Conservation (phyloP, 2,888 invertebrate species). For the Drosophila mulleri region DNA sequence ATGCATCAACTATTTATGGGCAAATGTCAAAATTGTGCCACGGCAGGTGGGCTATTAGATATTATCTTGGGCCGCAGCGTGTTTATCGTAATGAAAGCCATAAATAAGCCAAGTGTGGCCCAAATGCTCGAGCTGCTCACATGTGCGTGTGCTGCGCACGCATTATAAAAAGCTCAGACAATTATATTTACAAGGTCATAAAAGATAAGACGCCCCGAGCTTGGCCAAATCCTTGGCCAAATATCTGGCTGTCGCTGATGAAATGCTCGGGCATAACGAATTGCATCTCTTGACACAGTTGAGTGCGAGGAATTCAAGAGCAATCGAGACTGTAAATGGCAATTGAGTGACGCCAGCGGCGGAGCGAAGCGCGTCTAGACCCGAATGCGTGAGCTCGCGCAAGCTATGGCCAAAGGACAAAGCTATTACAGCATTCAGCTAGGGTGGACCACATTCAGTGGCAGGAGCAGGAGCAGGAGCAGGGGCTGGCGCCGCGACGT, state of each 20-base stretch:
- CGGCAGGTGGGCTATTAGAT: not conserved
- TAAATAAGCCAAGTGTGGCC: conserved; percentile 15
- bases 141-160: not conserved
- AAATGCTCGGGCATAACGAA: conserved; percentile 39
- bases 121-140: not conserved
- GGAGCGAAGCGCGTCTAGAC: conserved; percentile 18
- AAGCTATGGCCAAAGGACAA: conserved; percentile 32
- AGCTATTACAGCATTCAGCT: conserved; percentile 55
- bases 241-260: too few relatives aligned
- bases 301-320: conserved; percentile 29
- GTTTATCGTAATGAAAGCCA: not conserved
- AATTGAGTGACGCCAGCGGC: conserved; percentile 48
- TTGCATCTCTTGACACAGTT: conserved; percentile 45
- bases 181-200: conserved; percentile 25
- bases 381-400: conserved; percentile 47
- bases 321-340: conserved; percentile 29
- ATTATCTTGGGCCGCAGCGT: conserved; percentile 3
- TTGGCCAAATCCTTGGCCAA: not conserved
- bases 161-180: not conserved
- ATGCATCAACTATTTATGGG: not conserved
- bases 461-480: too few relatives aligned
- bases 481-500: conserved; percentile 68
- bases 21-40: not conserved
- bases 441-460: not conserved
- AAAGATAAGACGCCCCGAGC: conserved; percentile 10